Conservation (phyloP, 2,797 vertebrate species). For the Vireo griseus region DNA sequence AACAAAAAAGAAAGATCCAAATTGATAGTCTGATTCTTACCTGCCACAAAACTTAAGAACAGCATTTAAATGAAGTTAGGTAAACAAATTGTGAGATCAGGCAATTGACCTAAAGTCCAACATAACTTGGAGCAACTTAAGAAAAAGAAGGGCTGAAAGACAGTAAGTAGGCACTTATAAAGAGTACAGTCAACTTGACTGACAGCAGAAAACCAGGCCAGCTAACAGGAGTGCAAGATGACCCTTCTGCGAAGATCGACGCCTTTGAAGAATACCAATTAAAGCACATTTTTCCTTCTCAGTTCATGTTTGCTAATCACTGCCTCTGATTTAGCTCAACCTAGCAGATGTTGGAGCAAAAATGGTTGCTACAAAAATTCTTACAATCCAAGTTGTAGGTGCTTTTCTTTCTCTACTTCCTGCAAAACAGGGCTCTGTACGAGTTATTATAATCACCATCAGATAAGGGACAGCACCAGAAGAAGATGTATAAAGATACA, state of each 20-base stretch:
- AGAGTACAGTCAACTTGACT: not conserved
- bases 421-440: not conserved
- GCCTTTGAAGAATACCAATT: not conserved
- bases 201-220: not conserved
- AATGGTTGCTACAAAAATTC: not conserved
- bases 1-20: not conserved
- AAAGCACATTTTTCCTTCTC: not conserved
- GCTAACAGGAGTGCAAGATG: not conserved
- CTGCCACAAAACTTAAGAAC: rapidly evolving
- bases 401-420: not conserved
- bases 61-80: not conserved
- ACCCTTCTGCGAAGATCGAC: not conserved
- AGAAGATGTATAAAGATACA: not conserved
- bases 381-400: not conserved
- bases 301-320: not conserved
- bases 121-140: not conserved
- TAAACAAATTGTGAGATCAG: not conserved
- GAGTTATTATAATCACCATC: not conserved
- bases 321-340: not conserved
- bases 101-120: not conserved
- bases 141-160: not conserved
- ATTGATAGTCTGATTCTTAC: not conserved
- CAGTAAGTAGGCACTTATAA: not conserved
- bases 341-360: not conserved
- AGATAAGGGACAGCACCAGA: not conserved